Percentiles rank a stretch among this genome's conserved stretches.
These are phyloP conservation scores for Okamejei kenojei DNA, from an alignment of 2,797 vertebrate genomes.

Conservation along the genomic window DNA sequence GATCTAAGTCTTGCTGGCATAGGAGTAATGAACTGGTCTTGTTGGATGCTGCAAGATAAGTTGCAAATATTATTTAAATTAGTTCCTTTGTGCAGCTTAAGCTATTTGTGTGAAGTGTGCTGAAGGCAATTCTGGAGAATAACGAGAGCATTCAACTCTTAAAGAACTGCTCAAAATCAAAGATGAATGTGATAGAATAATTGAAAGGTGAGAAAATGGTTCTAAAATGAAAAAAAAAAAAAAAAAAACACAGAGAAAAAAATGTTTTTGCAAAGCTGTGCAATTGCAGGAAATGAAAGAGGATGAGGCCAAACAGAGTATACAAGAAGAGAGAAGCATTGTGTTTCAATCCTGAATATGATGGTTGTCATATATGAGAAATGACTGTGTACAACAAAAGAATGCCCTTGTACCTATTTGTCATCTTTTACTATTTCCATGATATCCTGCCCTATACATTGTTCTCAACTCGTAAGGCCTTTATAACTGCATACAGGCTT, in stretches of 20 bases:
- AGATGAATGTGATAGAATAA: neutral
- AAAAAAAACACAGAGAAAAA: too few species aligned
- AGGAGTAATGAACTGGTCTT: neutral
- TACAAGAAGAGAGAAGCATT: neutral
- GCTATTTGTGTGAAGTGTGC: neutral
- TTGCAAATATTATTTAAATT: neutral
- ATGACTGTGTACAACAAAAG: neutral
- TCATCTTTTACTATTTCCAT: neutral
- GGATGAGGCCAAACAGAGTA: neutral
- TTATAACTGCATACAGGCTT: neutral
- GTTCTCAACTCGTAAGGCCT: neutral
- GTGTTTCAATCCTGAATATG: neutral
- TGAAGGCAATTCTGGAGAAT: neutral
- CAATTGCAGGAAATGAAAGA: neutral
- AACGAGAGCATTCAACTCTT: neutral
- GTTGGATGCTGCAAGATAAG: neutral
- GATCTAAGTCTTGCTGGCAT: neutral
- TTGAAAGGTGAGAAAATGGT: too few species aligned
- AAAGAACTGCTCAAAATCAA: neutral
- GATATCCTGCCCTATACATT: neutral
- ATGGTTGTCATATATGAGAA: neutral
- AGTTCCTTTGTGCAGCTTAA: neutral
- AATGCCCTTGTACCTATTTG: neutral
- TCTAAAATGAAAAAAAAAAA: neutral
- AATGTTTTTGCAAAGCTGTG: neutral